Evolutionary conservation across 2,113 vertebrate genomes (phyloP), one percentile per base, ranked within the genome.

Genomic region (Brachirus orientalis): DNA sequence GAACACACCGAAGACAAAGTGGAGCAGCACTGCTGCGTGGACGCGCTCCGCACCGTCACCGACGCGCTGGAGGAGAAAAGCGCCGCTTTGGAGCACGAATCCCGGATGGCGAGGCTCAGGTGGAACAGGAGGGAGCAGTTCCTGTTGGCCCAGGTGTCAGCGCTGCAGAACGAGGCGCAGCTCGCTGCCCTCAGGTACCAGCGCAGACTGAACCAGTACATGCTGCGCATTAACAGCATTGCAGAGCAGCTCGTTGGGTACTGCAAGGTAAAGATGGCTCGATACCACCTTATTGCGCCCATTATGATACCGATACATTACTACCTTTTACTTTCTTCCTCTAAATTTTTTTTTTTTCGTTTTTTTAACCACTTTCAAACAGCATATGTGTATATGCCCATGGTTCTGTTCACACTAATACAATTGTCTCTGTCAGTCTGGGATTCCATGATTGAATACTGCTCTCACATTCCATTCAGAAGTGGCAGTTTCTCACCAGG

Each of bases 131-230:
- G 87, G 50, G 92, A 95, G 78, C 85, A 85, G 88, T 56, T 77
- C 36, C 91, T 93, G 53, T 65, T 90, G 18, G 91, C 88, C 52
- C 94, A 90, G 90, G 90, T 94, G 46, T 68, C 86, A 0, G 16
- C 46, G 2, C 92, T 94, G 40, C 94, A 94, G 89, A 92, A 78
- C 88, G 78, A 94, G 89, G 92, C 91, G 85, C 90, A 91, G 85
- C 93, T 96, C 20, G 59, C 88, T 10, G 92, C 92, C 17, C 90
- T 92, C 45, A 67, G 80, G 79, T 90, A 92, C 82, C 93, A 82
- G 65, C 76, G 86, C 38, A 93, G 91, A 53, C 88, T 94, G 75
- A 67, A 91, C 17, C 89, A 72, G 40, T 91, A 91, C 91, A 84
- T 93, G 89, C 82, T 88, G 82, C 92, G 88, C 84, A 83, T 90